These are phyloP conservation scores for Sciaenops ocellatus DNA, from an alignment of 2,797 vertebrate species.

Conservation along the genomic window DNA sequence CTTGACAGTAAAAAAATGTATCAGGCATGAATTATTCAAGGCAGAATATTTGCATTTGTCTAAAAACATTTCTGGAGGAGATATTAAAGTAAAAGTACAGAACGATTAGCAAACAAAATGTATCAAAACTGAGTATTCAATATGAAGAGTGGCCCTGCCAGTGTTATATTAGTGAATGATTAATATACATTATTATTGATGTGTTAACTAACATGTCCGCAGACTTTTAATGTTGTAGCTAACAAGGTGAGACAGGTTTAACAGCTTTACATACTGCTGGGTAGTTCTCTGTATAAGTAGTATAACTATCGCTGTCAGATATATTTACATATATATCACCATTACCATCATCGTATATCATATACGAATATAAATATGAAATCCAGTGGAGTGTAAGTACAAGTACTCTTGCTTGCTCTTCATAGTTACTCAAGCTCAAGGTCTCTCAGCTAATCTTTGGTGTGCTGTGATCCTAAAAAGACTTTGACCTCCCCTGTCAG, in stretches of 20 bases:
- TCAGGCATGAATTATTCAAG: neutral
- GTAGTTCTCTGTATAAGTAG: neutral
- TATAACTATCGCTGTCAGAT: neutral
- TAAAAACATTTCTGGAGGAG: neutral
- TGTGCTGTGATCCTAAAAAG: slow-evolving; percentile 32
- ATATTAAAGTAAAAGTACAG: neutral
- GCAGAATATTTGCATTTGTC: slow-evolving; percentile 7
- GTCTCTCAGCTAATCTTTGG: slow-evolving; percentile 40
- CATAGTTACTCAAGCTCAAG: slow-evolving; percentile 32
- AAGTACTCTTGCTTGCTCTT: neutral
- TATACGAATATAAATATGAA: too few species aligned
- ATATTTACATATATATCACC: too few species aligned
- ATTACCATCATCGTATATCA: too few species aligned
- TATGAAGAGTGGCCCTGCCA: neutral
- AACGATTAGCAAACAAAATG: neutral
- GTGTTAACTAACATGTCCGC: neutral
- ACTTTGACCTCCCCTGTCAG: slow-evolving; percentile 64
- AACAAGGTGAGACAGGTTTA: neutral
- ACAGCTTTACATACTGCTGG: neutral
- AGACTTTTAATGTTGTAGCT: neutral
- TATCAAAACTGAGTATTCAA: neutral
- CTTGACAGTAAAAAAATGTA: neutral
- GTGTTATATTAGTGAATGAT: neutral
- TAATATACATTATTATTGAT: neutral
- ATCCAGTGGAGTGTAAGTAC: neutral